Base-by-base conservation (phyloP, 2,888 invertebrate species). In the Drosophila formosana region DNA sequence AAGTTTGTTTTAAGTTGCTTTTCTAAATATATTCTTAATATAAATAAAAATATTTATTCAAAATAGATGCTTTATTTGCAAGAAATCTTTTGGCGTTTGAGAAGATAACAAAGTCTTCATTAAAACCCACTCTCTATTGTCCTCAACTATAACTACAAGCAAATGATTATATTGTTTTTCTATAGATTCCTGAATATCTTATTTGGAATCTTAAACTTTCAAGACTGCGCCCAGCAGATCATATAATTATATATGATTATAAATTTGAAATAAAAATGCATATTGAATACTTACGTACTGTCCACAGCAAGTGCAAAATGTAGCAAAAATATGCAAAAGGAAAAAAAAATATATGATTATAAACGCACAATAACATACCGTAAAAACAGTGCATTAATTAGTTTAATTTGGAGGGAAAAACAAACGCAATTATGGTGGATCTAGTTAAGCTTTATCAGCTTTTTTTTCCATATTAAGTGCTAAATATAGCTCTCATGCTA, bases 391-490 rank as follows among this genome's bases (percentile, higher is more conserved):
- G 2, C 43, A 23, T 30, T 43, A 43, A 28, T 26, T 52, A 41
- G 7, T 43, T 30, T 25, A n/a, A 11, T 45, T 62, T 25, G 41
- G 25, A 25, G 18, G 34, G 32, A 46, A 65, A 60, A 77, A 50
- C 68, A 68, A 78, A 71, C 81, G 56, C 50, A 58, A 56, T 43
- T 25, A 65, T n/a, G 13, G 64, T 18, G 37, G 49, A 67, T 52
- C 61, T 64, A 52, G 66, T 77, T 83, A 47, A 57, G 72, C 68
- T 61, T 68, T 60, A 46, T 56, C 82, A 77, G 75, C 39, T 85
- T 90, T 26, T 32, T 25, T 45, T 4, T 37, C 4, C 55, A 56
- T 32, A 91, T 89, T 89, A 86, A 81, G 78, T 83, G 90, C 75
- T 87, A 89, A 90, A 78, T 80, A 78, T 67, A 78, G 68, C 49